phyloP scores from a whole-genome alignment of 2,888 invertebrate species.

The Leistus spinibarbis region DNA sequence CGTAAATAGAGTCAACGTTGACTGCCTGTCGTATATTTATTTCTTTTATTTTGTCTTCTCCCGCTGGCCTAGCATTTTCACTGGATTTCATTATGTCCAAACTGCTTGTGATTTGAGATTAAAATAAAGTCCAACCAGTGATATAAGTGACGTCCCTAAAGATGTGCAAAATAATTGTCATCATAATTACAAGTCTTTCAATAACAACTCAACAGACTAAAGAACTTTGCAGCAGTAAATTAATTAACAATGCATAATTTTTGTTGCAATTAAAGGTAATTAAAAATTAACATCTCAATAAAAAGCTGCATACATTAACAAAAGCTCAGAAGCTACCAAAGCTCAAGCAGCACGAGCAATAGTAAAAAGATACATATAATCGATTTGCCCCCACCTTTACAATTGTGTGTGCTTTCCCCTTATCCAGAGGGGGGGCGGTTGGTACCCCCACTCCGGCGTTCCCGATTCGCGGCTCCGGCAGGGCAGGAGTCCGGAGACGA shows the following conservation, averaged over 20 bases:
- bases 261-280: constrained; percentile 28
- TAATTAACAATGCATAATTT: constrained; percentile 29
- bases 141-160: no score
- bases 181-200: no score
- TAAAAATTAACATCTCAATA: constrained; percentile 38
- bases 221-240: constrained; percentile 9
- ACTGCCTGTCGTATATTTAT: neutral
- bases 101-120: neutral
- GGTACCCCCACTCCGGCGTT: constrained; percentile 10
- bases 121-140: constrained; percentile 3
- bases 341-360: constrained; percentile 5
- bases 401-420: neutral
- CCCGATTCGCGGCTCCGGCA: constrained; percentile 14
- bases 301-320: constrained; percentile 36
- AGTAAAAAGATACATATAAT: constrained; percentile 38
- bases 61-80: neutral
- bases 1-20: neutral
- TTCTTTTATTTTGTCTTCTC: neutral
- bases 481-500: constrained; percentile 34
- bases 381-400: constrained; percentile 20
- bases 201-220: neutral
- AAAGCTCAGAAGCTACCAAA: constrained; percentile 22
- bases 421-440: constrained; percentile 1
- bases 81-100: neutral
- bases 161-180: no score